Base-by-base conservation (phyloP, 92 coral and sea anemone genomes). In the Plumapathes pennacea region DNA sequence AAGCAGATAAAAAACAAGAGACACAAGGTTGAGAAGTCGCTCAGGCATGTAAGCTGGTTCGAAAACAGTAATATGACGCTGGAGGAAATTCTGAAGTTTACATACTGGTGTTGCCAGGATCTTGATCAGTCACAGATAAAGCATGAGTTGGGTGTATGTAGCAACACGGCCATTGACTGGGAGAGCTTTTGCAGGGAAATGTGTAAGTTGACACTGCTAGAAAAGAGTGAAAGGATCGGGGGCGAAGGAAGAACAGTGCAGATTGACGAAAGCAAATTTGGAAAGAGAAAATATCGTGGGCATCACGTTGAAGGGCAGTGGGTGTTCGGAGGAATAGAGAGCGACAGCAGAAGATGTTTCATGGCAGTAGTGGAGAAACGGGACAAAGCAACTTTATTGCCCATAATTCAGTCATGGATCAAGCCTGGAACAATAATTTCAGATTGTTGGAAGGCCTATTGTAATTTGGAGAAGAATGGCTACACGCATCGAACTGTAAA, bases 291-390 rank as follows among this genome's bases (percentile, higher is more conserved):
- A 29, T 77, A 77, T 46, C 81, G 54, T 25, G 81, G 81, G 19
- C 74, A 74, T 66, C 56, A 50, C 32, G 71, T 72, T 25, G 81
- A 63, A 32, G 86, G 86, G 1, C 81, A 72, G 59, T 80, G 86
- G 76, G 69, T 80, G 3, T 80, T 80, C 43, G 81, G 81, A 24
- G 81, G 86, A 10, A 80, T 74, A 15, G 88, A 74, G 54, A 60
- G 50, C 25, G 82, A 50, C 7, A 45, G 54, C 22, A 38, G 76
- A 44, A 63, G 57, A 37, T 52, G 76, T 56, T 73, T 80, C 50
- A 45, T 80, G 51, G 81, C 64, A 10, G 81, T 76, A 11, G 86
- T 80, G 26, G 76, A 64, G 26, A 30, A 80, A 11, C 48, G 86
- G 38, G 46, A 48, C 52, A 68, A 78, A 51, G 47, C 40, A 60